Evolutionary conservation across 1,140 invertebrate genomes (phyloP), one percentile per base, ranked within the genome.

Genomic region (Formica selysi): DNA sequence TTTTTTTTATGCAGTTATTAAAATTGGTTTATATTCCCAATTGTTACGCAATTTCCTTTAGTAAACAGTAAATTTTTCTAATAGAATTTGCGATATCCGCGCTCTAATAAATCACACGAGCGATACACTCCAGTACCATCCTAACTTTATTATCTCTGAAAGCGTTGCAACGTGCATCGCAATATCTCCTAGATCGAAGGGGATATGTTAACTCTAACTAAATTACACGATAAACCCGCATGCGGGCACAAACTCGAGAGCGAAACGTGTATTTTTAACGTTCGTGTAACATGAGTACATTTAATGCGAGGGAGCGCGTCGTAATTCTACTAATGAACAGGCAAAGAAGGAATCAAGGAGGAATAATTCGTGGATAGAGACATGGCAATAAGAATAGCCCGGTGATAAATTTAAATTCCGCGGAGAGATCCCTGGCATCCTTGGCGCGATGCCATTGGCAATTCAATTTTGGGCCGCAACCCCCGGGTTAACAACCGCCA

Each of bases 81-180:
- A 64, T 70, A 62, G 62, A 38, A 54, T 87, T 29, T 10, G 51
- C 51, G 36, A 36, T 80, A 54, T 54, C 36, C 22, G 13, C 8
- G 51, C 22, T 26, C 38, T 16, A 80, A 80, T 32, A 70, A 80
- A 80, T 83, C 26, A 73, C 68, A 48, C 44, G 13, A 48, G 38
- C 54, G 38, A 73, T 83, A 73, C 26, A 59, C 54, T 62, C n/a
- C 38, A 19, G 38, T 61, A 54, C 22, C 48, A 62, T 57, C 76
- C 59, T 71, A 68, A 88, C 73, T 89, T 89, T 79, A 79, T 89
- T 86, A 89, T 71, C 67, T 48, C 48, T 89, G 38, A 86, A 88
- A 89, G 81, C 87, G 71, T 88, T 68, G 73, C 81, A 54, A 79
- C 68, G 68, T 51, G 81, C 32, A 32, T 64, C 59, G 86, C 64